A percentile compares a stretch with the other conserved stretches of the same genome.
phyloP scores from a whole-genome alignment of 2,888 invertebrate genomes.

The Phyllotreta cruciferae region DNA sequence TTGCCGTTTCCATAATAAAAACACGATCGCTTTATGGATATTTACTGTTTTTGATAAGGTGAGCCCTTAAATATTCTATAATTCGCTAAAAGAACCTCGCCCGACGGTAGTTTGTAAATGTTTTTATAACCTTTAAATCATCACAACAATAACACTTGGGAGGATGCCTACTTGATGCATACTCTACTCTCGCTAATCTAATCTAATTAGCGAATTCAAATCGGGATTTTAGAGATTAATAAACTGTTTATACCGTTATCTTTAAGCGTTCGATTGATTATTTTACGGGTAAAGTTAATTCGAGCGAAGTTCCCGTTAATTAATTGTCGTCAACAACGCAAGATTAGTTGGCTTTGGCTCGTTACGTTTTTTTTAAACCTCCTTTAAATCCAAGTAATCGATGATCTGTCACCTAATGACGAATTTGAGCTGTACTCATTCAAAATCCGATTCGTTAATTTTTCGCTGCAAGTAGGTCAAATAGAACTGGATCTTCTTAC shows the following conservation, averaged over 20 bases:
- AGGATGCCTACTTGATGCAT: conserved; percentile 4
- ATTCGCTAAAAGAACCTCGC: conserved; percentile 25
- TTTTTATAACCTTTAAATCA: conserved; percentile 33
- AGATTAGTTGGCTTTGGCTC: background rate
- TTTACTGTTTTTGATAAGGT: conserved; percentile 58
- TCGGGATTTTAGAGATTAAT: too few species aligned
- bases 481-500: conserved; percentile 1
- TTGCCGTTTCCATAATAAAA: conserved; percentile 57
- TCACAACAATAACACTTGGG: conserved; percentile 32
- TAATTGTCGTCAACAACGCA: background rate
- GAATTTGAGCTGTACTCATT: background rate
- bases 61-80: conserved; percentile 38
- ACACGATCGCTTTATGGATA: conserved; percentile 57
- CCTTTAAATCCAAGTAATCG: background rate
- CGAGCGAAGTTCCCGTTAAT: conserved; percentile 7
- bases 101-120: conserved; percentile 29
- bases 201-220: too few species aligned
- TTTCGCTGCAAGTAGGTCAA: conserved; percentile 13
- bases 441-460: conserved; percentile 1
- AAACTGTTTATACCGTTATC: too few species aligned
- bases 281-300: too few species aligned
- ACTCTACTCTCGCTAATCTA: too few species aligned
- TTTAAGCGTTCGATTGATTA: too few species aligned
- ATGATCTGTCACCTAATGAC: background rate
- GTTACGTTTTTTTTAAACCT: background rate